These are phyloP conservation scores for Oncorhynchus nerka DNA, from an alignment of 2,113 vertebrate species.

Conservation along the genomic window DNA sequence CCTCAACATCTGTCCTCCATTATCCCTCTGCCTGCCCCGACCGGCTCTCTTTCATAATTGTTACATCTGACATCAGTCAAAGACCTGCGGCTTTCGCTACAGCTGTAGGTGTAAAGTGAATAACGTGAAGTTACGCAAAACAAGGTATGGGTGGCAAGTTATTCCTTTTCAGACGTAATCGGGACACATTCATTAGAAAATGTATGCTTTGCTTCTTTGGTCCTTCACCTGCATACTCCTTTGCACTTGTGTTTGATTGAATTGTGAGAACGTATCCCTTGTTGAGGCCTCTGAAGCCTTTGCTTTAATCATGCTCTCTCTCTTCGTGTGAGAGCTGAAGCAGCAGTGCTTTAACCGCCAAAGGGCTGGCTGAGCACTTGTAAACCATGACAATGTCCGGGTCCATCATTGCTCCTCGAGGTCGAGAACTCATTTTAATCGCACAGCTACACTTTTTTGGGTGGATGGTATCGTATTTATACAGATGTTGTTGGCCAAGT, in stretches of 20 bases:
- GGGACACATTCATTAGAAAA: too few relatives aligned
- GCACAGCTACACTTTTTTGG: conserved; percentile 38
- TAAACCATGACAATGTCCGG: conserved; percentile 63
- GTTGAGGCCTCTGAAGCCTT: neutral
- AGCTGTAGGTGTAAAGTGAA: conserved; percentile 62
- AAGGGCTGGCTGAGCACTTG: conserved; percentile 25
- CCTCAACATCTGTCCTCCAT: conserved; percentile 92
- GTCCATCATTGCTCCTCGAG: conserved; percentile 60
- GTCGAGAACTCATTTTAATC: conserved; percentile 67
- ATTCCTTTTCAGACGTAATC: too few relatives aligned
- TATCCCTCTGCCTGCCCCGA: conserved; percentile 64
- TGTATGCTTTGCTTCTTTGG: too few relatives aligned
- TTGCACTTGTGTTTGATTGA: neutral
- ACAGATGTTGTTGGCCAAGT: conserved; percentile 24
- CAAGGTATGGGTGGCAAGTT: conserved; percentile 47
- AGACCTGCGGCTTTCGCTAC: conserved; percentile 81
- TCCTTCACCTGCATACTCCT: too few relatives aligned
- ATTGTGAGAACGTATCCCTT: neutral
- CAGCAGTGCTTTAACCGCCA: neutral
- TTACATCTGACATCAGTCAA: conserved; percentile 91
- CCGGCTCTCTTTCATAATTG: conserved; percentile 81
- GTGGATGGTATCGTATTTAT: conserved; percentile 44
- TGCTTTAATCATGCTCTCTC: conserved; percentile 11
- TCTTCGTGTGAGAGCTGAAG: neutral
- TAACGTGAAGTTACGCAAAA: conserved; percentile 74